Evolutionary conservation across 2,113 vertebrate species (phyloP).

Genomic region (Cavia aperea): DNA sequence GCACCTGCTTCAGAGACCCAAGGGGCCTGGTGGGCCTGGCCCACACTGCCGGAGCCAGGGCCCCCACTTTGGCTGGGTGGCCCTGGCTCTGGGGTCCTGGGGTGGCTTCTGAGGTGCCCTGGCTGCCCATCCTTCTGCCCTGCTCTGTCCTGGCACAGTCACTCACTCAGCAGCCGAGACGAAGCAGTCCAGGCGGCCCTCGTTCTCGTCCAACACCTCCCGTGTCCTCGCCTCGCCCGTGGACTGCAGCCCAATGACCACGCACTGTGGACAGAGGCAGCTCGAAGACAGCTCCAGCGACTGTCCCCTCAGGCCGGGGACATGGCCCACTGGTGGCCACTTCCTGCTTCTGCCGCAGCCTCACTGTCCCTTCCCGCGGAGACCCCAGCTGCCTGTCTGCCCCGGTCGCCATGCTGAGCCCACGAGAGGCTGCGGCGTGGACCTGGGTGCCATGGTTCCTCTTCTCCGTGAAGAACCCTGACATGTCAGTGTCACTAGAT

Average conservation of each 20-base stretch:
- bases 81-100: too few species aligned
- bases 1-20: background rate
- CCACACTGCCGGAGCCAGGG: background rate
- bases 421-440: background rate
- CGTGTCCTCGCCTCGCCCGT: conserved; percentile 95
- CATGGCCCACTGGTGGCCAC: background rate
- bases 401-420: background rate
- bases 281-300: background rate
- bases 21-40: background rate
- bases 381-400: background rate
- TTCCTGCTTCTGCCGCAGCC: background rate
- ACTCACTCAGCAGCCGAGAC: conserved; percentile 96
- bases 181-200: conserved; percentile 91
- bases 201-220: conserved; percentile 94
- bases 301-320: background rate
- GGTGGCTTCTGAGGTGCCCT: too few species aligned
- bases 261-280: conserved; percentile 77
- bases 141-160: fast-evolving
- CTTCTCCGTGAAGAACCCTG: background rate
- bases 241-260: conserved; percentile 96
- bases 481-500: background rate
- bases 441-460: background rate
- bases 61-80: background rate
- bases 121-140: too few species aligned
- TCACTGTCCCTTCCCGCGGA: background rate